These are phyloP conservation scores for Aphelenchoides avenae DNA, from an alignment of 1,140 invertebrate genomes.

Conservation along the genomic window DNA sequence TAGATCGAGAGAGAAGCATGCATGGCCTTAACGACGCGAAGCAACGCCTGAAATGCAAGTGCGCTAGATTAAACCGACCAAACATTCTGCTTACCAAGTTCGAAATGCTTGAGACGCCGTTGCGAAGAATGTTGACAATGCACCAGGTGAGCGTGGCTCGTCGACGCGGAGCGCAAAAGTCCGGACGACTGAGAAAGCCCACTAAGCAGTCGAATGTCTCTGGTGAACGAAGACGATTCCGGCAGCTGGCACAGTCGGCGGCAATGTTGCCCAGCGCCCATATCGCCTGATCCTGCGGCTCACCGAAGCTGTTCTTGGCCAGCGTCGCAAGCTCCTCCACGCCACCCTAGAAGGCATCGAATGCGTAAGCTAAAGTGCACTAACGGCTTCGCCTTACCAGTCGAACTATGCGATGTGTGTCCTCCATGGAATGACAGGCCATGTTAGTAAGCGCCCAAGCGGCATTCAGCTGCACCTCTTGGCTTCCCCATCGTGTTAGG, in stretches of 20 bases:
- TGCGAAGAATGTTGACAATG: slow-evolving; percentile 21
- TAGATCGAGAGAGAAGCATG: slow-evolving; percentile 11
- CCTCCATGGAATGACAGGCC: slow-evolving; percentile 24
- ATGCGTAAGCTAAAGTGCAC: neutral
- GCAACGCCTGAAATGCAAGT: slow-evolving; percentile 23
- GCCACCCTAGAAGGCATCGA: slow-evolving; percentile 7
- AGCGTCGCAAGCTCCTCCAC: slow-evolving; percentile 12
- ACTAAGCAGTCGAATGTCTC: slow-evolving; percentile 11
- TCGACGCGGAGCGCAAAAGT: slow-evolving; percentile 17
- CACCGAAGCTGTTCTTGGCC: slow-evolving; percentile 8
- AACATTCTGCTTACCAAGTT: neutral
- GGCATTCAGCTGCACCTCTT: slow-evolving; percentile 27
- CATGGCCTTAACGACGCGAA: slow-evolving; percentile 8
- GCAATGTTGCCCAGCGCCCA: slow-evolving; percentile 28
- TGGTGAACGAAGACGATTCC: slow-evolving; percentile 15
- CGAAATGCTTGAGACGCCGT: slow-evolving; percentile 9
- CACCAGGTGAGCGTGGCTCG: slow-evolving; percentile 28
- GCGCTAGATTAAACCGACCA: neutral
- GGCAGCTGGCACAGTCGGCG: slow-evolving; percentile 22
- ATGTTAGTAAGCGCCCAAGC: slow-evolving; percentile 27
- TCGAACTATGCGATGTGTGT: slow-evolving; percentile 23
- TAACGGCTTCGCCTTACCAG: neutral
- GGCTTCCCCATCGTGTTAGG: slow-evolving; percentile 5
- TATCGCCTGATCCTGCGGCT: slow-evolving; percentile 24
- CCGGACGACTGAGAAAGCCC: slow-evolving; percentile 15